Evolutionary conservation across 2,113 vertebrate species (phyloP).

Genomic region (Tupaia chinensis): DNA sequence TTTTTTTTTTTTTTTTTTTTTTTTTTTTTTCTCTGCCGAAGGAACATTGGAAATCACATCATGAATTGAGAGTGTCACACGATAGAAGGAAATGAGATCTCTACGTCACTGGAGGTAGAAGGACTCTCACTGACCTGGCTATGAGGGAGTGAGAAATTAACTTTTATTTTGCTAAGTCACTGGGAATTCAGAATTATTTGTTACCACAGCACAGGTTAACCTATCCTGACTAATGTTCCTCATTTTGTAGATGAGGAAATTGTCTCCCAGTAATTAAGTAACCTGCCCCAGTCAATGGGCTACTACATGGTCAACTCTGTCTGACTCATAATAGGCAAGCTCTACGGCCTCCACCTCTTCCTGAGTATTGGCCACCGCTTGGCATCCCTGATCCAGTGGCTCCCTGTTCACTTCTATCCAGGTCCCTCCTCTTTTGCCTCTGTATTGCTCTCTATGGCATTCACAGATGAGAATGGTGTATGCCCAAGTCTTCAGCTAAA

Average conservation of each 20-base stretch:
- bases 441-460: slow-evolving; percentile 1
- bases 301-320: not conserved
- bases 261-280: not conserved
- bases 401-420: too few relatives aligned
- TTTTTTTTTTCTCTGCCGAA: not conserved
- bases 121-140: not conserved
- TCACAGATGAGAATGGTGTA: not conserved
- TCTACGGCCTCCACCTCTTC: not conserved
- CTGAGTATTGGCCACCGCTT: not conserved
- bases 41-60: not conserved
- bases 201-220: not conserved
- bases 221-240: not conserved
- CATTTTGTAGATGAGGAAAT: not conserved
- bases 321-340: not conserved
- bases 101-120: not conserved
- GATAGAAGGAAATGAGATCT: not conserved
- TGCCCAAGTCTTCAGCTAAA: slow-evolving; percentile 11
- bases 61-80: not conserved
- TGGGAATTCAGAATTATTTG: not conserved
- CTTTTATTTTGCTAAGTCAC: not conserved
- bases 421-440: not conserved
- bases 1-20: not conserved
- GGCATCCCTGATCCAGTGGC: not conserved
- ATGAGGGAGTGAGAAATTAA: not conserved
- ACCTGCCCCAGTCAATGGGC: not conserved